Percentiles rank a stretch among this genome's conserved stretches.
Evolutionary conservation across 2,797 vertebrate species (phyloP).

Genomic region (Microchirus variegatus): DNA sequence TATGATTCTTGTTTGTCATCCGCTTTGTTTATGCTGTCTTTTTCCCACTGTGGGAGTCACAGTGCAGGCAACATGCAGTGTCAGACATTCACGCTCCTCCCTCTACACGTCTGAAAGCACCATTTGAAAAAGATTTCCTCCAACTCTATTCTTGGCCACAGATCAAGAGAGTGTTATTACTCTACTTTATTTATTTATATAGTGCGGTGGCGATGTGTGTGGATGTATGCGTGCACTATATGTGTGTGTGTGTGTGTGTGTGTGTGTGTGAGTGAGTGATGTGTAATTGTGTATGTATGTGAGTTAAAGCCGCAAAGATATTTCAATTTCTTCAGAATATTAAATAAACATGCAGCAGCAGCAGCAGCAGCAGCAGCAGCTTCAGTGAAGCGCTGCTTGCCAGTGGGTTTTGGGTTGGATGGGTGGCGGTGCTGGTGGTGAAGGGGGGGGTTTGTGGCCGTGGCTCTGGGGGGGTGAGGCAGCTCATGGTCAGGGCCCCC

Average conservation of each 20-base stretch:
- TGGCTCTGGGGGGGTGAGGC: slow-evolving; percentile 84
- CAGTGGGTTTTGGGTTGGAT: slow-evolving; percentile 85
- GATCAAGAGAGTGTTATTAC: slow-evolving; percentile 83
- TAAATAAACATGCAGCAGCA: slow-evolving; percentile 87
- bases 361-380: slow-evolving; percentile 75
- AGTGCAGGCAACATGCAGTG: slow-evolving; percentile 68
- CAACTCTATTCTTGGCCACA: slow-evolving; percentile 74
- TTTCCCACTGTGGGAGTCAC: slow-evolving; percentile 62
- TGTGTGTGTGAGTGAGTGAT: slow-evolving; percentile 55
- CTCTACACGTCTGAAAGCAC: slow-evolving; percentile 76
- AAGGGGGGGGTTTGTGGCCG: slow-evolving; percentile 79
- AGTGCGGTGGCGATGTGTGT: slow-evolving; percentile 72
- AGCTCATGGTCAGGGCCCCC: slow-evolving; percentile 87
- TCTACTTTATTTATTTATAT: slow-evolving; percentile 84
- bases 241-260: slow-evolving; percentile 12
- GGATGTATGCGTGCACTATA: slow-evolving; percentile 31
- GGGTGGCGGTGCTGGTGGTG: slow-evolving; percentile 76
- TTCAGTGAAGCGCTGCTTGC: slow-evolving; percentile 79
- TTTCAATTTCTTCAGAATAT: slow-evolving; percentile 90
- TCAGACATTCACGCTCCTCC: slow-evolving; percentile 76
- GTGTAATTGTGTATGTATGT: slow-evolving; percentile 74
- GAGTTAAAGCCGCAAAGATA: slow-evolving; percentile 86
- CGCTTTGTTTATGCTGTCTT: slow-evolving; percentile 49
- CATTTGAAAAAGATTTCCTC: slow-evolving; percentile 80
- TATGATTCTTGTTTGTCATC: slow-evolving; percentile 19